phyloP scores from a whole-genome alignment of 2,888 invertebrate genomes.

The Eupithecia pulchellata region DNA sequence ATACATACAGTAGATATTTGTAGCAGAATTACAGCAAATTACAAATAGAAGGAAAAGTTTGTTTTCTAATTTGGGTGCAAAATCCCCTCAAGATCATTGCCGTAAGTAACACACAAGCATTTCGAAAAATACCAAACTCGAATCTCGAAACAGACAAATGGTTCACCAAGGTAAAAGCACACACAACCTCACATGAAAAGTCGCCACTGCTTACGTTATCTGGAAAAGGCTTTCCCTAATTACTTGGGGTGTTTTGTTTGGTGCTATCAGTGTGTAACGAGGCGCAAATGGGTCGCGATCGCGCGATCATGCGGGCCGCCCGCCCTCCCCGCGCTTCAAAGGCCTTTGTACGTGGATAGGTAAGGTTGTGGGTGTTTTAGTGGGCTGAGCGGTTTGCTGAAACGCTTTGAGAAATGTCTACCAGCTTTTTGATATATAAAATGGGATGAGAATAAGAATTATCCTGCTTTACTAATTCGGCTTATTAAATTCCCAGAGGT shows the following conservation, averaged over 20 bases:
- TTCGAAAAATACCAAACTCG: background rate
- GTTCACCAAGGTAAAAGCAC: background rate
- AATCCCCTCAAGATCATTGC: too few relatives aligned
- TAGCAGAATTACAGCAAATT: too few relatives aligned
- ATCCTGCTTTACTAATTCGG: too few relatives aligned
- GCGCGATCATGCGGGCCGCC: slow-evolving; percentile 83
- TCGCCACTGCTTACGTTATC: slow-evolving; percentile 80
- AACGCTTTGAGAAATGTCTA: background rate
- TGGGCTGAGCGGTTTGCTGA: slow-evolving; percentile 50
- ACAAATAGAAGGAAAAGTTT: too few relatives aligned
- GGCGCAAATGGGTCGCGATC: slow-evolving; percentile 84
- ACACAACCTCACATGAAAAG: slow-evolving; percentile 48
- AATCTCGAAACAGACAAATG: background rate
- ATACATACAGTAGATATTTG: too few relatives aligned
- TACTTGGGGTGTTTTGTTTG: slow-evolving; percentile 85
- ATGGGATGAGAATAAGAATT: too few relatives aligned
- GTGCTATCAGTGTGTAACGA: slow-evolving; percentile 84
- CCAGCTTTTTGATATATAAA: too few relatives aligned
- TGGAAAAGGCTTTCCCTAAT: slow-evolving; percentile 84
- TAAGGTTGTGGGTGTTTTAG: slow-evolving; percentile 46
- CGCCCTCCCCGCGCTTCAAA: slow-evolving; percentile 72
- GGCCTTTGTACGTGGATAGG: slow-evolving; percentile 79
- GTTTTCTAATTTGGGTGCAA: background rate
- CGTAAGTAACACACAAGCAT: background rate
- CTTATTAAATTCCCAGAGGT: too few relatives aligned